Conservation (phyloP, 2,888 invertebrate species). For the Dynastes tityus region DNA sequence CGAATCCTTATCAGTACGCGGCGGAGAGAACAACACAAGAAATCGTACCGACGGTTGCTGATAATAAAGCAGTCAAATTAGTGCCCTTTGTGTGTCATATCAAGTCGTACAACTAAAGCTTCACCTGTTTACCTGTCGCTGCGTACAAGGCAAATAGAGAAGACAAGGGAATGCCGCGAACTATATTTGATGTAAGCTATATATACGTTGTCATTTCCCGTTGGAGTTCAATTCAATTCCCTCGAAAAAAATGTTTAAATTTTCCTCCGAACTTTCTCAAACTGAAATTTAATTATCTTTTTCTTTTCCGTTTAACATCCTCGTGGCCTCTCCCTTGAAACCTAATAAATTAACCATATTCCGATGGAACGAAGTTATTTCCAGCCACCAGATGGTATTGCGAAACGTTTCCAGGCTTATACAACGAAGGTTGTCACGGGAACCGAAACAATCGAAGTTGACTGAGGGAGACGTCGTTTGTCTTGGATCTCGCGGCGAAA, state of each 20-base stretch:
- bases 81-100: slow-evolving; percentile 2
- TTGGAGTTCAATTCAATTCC: no score
- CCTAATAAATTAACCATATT: slow-evolving; percentile 58
- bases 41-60: slow-evolving; percentile 36
- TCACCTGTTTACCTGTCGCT: neutral
- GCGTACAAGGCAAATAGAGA: no score
- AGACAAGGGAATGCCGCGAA: neutral
- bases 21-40: neutral
- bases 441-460: slow-evolving; percentile 57
- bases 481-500: slow-evolving; percentile 49
- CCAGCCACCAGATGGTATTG: neutral
- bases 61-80: slow-evolving; percentile 39
- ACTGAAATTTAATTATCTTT: slow-evolving; percentile 59
- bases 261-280: neutral
- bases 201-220: no score
- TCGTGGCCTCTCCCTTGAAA: slow-evolving; percentile 48
- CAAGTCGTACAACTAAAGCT: neutral
- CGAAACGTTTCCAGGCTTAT: neutral
- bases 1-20: no score
- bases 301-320: slow-evolving; percentile 51
- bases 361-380: slow-evolving; percentile 41
- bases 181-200: slow-evolving; percentile 46
- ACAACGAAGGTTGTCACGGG: slow-evolving; percentile 55
- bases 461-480: slow-evolving; percentile 50
- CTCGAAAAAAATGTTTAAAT: no score